These are phyloP conservation scores for Spinus pinus DNA, from an alignment of 2,797 vertebrate genomes.

Conservation along the genomic window DNA sequence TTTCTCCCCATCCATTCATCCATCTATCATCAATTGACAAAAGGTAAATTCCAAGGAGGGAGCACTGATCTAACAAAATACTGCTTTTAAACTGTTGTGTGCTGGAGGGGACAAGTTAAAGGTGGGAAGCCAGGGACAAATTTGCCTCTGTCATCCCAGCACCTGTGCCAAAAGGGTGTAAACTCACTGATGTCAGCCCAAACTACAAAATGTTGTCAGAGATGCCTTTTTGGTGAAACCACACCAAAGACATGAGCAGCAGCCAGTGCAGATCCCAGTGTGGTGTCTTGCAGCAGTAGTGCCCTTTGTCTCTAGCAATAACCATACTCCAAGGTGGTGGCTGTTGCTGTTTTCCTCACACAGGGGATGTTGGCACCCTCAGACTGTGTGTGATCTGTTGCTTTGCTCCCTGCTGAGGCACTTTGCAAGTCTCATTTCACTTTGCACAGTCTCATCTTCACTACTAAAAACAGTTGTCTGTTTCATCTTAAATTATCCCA, in stretches of 20 bases:
- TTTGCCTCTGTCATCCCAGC: neutral
- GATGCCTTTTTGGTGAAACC: neutral
- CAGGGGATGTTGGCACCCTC: neutral
- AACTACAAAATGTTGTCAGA: neutral
- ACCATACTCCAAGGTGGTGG: neutral
- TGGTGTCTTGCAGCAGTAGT: neutral
- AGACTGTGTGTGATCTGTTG: neutral
- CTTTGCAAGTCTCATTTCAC: neutral
- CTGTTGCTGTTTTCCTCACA: neutral
- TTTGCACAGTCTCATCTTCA: neutral
- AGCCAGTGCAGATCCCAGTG: neutral
- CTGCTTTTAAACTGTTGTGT: neutral
- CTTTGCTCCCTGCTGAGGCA: neutral
- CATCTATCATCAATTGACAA: fast-evolving
- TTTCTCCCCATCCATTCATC: neutral
- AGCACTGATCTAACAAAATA: neutral
- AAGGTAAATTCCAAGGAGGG: neutral
- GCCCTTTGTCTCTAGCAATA: neutral
- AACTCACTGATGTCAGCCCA: neutral
- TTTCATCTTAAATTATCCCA: neutral
- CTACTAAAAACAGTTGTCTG: neutral
- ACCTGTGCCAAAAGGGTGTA: neutral
- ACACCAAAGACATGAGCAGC: neutral
- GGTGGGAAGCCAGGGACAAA: neutral
- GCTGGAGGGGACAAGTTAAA: neutral